Evolutionary conservation across 2,797 vertebrate genomes (phyloP), one percentile per base, ranked within the genome.

Genomic region (Pempheris klunzingeri): DNA sequence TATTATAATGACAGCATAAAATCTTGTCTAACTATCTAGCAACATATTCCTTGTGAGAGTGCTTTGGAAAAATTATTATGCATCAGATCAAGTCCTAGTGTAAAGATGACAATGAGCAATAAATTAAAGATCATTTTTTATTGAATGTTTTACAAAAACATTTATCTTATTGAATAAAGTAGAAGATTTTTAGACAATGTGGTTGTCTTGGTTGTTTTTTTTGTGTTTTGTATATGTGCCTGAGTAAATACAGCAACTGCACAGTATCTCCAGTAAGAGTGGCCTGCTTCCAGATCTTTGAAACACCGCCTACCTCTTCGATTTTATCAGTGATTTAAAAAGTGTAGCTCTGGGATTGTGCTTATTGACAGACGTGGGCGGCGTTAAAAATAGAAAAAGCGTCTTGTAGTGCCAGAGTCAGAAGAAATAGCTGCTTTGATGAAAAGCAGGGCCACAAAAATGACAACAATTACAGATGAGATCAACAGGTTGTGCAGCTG

Each of bases 81-180:
- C 94, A 96, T 95, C 93, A 80, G 88, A 94, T 93, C 81, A 92
- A 93, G 77, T 92, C 92, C 88, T 93, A 89, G 92, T 93, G 85
- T 94, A 90, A 94, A 80, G 67, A 90, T 91, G 88, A 92, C 86
- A 85, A 93, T 78, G 87, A 96, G 95, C 95, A 96, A 95, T 95
- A 95, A 95, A 93, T 90, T 86, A 88, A 93, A 88, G 77, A 91
- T 88, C 72, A 90, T 95, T 95, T 93, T 96, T 93, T 95, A 95
- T 95, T 95, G 92, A 93, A 95, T 95, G 94, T 96, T 96, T 96
- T 95, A 90, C 94, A 95, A 92, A 88, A 93, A 92, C 89, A 91
- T 94, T 91, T 93, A 92, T 92, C 92, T 91, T 92, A 88, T 78
- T 90, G 79, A 95, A 96, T 96, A 96, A 96, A 96, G 93, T 95